Evolutionary conservation across 1,140 invertebrate genomes (phyloP), one percentile per base, ranked within the genome.

Genomic region (Diploscapter pachys): DNA sequence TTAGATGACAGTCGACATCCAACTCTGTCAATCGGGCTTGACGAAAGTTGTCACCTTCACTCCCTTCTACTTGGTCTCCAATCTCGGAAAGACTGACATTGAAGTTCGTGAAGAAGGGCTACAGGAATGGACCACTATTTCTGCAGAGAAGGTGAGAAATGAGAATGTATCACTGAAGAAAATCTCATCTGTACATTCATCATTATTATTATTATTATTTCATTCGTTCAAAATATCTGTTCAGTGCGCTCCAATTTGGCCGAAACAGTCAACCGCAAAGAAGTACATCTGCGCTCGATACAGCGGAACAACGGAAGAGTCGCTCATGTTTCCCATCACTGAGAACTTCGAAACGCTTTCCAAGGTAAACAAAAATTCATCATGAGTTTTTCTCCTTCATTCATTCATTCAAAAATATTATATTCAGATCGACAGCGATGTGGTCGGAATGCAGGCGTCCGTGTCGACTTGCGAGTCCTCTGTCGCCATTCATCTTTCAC

Each of bases 31-130:
- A 79, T 94, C 93, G 85, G 92, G 94, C 53, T 88, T 99, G 74
- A 98, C 95, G 0, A 98, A 98, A 86, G 92, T 95, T 87, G 92
- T 98, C 31, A 94, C 93, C 53, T 96, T 99, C 80, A 92, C 93
- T 5, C 95, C 96, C 0, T 96, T 93, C 85, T 96, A 93, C 87
- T 90, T 96, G n/a, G 88, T 98, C 55, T 90, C 95, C 67, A 99
- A 98, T 83, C 91, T 93, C 65, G 91, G 92, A 3, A 80, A 83
- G 66, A 83, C 87, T 81, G 83, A 89, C 48, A 90, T 97, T 4
- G 91, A 94, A 83, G 90, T 93, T 78, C 91, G 91, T 81, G 94
- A 96, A 87, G 87, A 89, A 86, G 63, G 75, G 54, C 76, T 77
- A 49, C 57, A 79, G 49, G 63, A 67, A 63, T 85, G 86, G 81